Percentiles rank a stretch among this genome's conserved stretches.
Conservation (phyloP, 2,113 vertebrate genomes). For the Ictalurus punctatus region DNA sequence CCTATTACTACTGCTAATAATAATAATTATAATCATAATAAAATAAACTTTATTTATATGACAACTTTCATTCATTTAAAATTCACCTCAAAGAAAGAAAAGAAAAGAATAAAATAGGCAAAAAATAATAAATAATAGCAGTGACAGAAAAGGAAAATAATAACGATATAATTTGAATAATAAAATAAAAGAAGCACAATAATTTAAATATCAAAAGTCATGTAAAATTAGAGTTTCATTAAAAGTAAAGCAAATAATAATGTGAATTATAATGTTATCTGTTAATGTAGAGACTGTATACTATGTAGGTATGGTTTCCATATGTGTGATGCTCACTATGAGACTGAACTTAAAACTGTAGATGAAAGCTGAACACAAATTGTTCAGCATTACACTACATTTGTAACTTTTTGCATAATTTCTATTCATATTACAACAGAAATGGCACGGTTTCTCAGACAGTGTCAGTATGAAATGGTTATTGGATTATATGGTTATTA, state of each 20-base stretch:
- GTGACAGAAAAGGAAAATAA: neutral
- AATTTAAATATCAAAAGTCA: neutral
- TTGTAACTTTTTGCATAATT: neutral
- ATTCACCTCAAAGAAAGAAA: neutral
- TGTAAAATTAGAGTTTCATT: neutral
- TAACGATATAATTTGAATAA: neutral
- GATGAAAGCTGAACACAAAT: neutral
- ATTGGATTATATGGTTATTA: neutral
- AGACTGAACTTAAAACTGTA: neutral
- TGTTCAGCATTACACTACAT: neutral
- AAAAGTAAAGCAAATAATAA: neutral
- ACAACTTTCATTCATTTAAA: neutral
- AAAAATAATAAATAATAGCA: neutral
- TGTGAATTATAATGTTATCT: neutral
- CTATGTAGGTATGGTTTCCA: neutral
- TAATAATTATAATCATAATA: neutral
- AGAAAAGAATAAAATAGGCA: neutral
- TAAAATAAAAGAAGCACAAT: neutral
- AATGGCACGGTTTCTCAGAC: neutral
- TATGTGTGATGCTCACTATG: neutral
- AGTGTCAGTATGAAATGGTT: neutral
- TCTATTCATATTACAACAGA: neutral
- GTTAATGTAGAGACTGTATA: neutral
- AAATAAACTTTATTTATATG: neutral
- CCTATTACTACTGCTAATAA: neutral